Evolutionary conservation across 2,888 invertebrate species (phyloP).

Genomic region (Hyalella azteca): DNA sequence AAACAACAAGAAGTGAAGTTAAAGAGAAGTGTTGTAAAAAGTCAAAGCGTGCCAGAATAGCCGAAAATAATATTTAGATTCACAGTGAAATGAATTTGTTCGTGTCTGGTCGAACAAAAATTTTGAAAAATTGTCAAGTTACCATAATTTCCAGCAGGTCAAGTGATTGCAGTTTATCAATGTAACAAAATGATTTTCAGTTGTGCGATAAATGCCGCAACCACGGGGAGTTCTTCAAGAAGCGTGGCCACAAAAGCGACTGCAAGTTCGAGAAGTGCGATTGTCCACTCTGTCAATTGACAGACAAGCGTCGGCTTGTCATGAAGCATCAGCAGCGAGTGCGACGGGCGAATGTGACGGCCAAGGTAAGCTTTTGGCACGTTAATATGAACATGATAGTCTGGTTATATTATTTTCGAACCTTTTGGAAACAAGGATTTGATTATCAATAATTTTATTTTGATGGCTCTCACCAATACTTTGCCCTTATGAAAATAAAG

Average conservation of each 20-base stretch:
- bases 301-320: conserved; percentile 41
- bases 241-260: conserved; percentile 50
- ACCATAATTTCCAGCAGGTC: not conserved
- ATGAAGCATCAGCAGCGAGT: conserved; percentile 57
- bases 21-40: too few relatives aligned
- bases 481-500: too few relatives aligned
- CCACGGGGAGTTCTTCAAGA: conserved; percentile 46
- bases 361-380: too few relatives aligned
- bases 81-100: not conserved
- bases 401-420: too few relatives aligned
- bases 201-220: conserved; percentile 56
- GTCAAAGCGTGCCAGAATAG: too few relatives aligned
- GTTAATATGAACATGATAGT: too few relatives aligned
- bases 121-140: not conserved
- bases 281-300: conserved; percentile 49
- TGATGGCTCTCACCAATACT: too few relatives aligned
- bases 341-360: conserved; percentile 38
- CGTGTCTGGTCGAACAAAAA: not conserved
- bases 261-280: conserved; percentile 45
- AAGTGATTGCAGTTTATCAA: not conserved
- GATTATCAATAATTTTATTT: too few relatives aligned
- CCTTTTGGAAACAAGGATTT: too few relatives aligned
- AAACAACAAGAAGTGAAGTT: too few relatives aligned
- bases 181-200: too few relatives aligned
- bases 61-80: too few relatives aligned